Conservation (phyloP, 1,140 invertebrate genomes). For the Zeugodacus cucurbitae region DNA sequence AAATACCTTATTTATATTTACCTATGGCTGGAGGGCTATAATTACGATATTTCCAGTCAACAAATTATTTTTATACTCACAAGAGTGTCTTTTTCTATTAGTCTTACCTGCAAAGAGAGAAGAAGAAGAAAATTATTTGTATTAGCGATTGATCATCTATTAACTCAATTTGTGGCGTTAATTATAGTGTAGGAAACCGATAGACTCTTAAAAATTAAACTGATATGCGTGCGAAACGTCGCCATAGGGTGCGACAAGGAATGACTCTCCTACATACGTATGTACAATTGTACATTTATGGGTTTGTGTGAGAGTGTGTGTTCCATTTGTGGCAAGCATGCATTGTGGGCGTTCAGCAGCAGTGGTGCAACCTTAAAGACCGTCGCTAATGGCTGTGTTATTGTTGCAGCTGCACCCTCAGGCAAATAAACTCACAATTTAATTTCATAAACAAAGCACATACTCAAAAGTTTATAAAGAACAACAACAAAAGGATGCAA, state of each 20-base stretch:
- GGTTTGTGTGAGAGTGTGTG: not conserved
- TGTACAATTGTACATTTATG: not conserved
- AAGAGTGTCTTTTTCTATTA: too few relatives aligned
- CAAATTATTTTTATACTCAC: not conserved
- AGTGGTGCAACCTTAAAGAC: not conserved
- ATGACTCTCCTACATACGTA: too few relatives aligned
- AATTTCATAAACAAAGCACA: slow-evolving; percentile 24
- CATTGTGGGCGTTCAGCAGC: not conserved
- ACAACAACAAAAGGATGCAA: not conserved
- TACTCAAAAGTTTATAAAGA: not conserved
- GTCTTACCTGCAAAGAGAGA: slow-evolving; percentile 27
- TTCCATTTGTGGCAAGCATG: not conserved
- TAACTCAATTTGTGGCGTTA: not conserved
- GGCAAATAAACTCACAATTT: slow-evolving; percentile 20
- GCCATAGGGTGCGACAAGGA: too few relatives aligned
- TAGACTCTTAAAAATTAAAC: too few relatives aligned
- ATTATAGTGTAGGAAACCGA: not conserved
- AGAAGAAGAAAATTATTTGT: not conserved
- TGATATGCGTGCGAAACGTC: too few relatives aligned
- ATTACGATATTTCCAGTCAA: not conserved
- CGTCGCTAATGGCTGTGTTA: not conserved
- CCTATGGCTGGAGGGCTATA: too few relatives aligned
- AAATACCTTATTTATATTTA: too few relatives aligned
- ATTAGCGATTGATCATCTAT: not conserved
- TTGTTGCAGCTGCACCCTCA: slow-evolving; percentile 3